Evolutionary conservation across 2,113 vertebrate genomes (phyloP).

Genomic region (Oreocharis arfaki): DNA sequence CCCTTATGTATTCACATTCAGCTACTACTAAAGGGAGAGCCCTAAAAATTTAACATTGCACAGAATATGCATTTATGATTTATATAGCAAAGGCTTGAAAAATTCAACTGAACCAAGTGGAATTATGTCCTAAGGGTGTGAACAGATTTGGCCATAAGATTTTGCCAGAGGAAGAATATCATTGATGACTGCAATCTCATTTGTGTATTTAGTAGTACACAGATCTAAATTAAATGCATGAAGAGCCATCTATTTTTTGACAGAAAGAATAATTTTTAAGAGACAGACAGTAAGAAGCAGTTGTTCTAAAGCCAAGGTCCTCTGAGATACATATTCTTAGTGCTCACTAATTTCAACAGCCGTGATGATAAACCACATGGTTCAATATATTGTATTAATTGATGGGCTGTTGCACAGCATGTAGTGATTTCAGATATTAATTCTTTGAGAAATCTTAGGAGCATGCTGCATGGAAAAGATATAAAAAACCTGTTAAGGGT

Average conservation of each 20-base stretch:
- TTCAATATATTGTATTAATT: not conserved
- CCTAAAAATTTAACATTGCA: conserved; percentile 42
- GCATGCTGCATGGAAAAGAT: not conserved
- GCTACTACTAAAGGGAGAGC: not conserved
- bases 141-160: not conserved
- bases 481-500: not conserved
- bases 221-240: not conserved
- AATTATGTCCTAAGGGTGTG: not conserved
- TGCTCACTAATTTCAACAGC: not conserved
- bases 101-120: not conserved
- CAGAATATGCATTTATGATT: conserved; percentile 21
- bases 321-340: not conserved
- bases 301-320: not conserved
- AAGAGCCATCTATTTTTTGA: not conserved
- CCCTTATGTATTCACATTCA: not conserved
- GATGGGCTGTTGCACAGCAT: not conserved
- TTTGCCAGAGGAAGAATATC: not conserved
- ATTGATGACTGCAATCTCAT: not conserved
- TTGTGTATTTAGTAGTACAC: not conserved
- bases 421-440: not conserved
- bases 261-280: not conserved
- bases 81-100: not conserved
- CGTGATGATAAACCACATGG: not conserved
- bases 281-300: not conserved
- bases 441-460: not conserved